Conservation (phyloP, 2,888 invertebrate genomes). For the Corythucha ciliata region DNA sequence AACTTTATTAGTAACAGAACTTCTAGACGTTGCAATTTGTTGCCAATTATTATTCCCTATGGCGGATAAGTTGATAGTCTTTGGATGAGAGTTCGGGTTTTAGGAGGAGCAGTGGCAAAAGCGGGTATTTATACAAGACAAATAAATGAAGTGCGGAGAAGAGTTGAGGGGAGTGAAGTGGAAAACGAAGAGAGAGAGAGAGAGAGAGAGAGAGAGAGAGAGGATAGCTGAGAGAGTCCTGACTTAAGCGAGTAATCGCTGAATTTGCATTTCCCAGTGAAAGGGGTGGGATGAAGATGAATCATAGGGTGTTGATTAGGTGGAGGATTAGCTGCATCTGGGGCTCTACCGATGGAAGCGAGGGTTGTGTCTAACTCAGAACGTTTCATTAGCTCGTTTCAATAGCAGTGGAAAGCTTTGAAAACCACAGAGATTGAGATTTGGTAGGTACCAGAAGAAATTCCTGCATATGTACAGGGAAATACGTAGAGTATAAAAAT, state of each 20-base stretch:
- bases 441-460: too few relatives aligned
- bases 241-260: slow-evolving; percentile 14
- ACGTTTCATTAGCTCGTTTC: too few relatives aligned
- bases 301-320: slow-evolving; percentile 28
- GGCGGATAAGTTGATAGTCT: not conserved
- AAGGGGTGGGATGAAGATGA: slow-evolving; percentile 25
- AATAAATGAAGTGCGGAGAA: slow-evolving; percentile 6
- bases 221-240: not conserved
- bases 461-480: too few relatives aligned
- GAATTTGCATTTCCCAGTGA: slow-evolving; percentile 24
- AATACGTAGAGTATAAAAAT: too few relatives aligned
- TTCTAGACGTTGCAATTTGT: slow-evolving; percentile 9
- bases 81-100: not conserved
- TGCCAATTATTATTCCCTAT: slow-evolving; percentile 12
- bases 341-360: too few relatives aligned
- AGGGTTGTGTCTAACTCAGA: too few relatives aligned
- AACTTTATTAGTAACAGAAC: slow-evolving; percentile 5
- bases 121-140: not conserved
- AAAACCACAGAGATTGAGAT: too few relatives aligned
- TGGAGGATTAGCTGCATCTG: slow-evolving; percentile 27
- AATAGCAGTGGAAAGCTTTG: too few relatives aligned
- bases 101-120: not conserved
- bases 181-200: slow-evolving; percentile 11
- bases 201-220: slow-evolving; percentile 1
- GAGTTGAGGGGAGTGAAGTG: not conserved